These are phyloP conservation scores for Limnodromus scolopaceus DNA, from an alignment of 2,797 vertebrate genomes.

Conservation along the genomic window DNA sequence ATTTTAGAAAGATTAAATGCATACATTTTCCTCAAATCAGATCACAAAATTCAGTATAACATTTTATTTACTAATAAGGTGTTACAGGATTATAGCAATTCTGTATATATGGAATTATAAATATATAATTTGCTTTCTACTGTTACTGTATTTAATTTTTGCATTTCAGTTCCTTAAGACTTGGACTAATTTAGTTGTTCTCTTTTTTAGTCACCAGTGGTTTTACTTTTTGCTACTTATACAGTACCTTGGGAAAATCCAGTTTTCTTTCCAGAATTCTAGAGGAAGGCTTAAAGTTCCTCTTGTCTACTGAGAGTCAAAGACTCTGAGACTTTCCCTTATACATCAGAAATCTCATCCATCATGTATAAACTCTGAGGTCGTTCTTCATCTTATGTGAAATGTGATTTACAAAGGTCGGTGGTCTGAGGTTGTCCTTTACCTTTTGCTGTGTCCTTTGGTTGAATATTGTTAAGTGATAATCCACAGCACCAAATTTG, in stretches of 20 bases:
- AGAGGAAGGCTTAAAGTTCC: neutral
- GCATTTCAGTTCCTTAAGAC: neutral
- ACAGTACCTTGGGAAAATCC: neutral
- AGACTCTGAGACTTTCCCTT: neutral
- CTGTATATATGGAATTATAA: neutral
- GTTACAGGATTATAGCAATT: neutral
- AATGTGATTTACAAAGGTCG: neutral
- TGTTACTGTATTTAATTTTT: neutral
- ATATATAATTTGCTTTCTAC: neutral
- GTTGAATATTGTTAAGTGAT: slow-evolving; percentile 63
- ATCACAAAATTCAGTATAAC: neutral
- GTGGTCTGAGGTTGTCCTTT: neutral
- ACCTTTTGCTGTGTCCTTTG: slow-evolving; percentile 72
- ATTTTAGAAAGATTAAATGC: neutral
- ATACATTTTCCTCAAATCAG: neutral
- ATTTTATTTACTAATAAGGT: neutral
- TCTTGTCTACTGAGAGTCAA: neutral
- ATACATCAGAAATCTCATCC: neutral
- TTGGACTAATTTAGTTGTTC: neutral
- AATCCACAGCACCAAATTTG: slow-evolving; percentile 12
- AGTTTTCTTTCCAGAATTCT: neutral
- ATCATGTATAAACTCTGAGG: neutral
- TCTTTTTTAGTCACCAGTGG: neutral
- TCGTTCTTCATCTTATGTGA: neutral
- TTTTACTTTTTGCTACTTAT: neutral